These are phyloP conservation scores for Drosophila ustulata DNA, from an alignment of 2,888 invertebrate species.

Conservation along the genomic window DNA sequence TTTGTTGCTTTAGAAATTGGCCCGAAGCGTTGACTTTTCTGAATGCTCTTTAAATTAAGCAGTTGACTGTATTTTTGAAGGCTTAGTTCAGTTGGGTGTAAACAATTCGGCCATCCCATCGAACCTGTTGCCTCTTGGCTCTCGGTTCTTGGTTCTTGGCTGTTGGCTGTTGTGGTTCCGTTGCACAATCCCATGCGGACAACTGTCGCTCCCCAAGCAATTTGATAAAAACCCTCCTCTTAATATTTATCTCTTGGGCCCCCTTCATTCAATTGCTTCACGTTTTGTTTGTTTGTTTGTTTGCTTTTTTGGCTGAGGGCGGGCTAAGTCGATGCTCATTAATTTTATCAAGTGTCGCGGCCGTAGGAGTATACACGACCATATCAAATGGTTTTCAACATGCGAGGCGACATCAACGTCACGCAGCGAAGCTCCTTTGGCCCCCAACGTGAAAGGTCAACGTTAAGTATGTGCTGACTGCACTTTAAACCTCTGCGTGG, in stretches of 20 bases:
- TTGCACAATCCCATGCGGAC: constrained; percentile 25
- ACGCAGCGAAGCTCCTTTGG: constrained; percentile 10
- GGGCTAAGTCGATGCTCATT: constrained; percentile 55
- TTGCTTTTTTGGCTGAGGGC: constrained; percentile 1
- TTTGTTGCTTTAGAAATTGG: constrained; percentile 30
- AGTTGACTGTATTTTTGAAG: constrained; percentile 23
- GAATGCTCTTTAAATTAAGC: constrained; percentile 35
- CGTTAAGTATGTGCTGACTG: constrained; percentile 40
- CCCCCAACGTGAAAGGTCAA: constrained; percentile 51
- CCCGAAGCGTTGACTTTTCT: constrained; percentile 40
- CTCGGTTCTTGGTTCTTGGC: too few species aligned
- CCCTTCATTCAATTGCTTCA: constrained; percentile 24
- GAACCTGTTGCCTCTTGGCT: constrained; percentile 40
- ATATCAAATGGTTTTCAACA: constrained; percentile 68
- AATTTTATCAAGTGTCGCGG: constrained; percentile 68
- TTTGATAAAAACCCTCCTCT: constrained; percentile 21
- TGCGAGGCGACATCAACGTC: constrained; percentile 41
- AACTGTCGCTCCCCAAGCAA: constrained; percentile 40
- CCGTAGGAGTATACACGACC: constrained; percentile 35
- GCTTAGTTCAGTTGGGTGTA: constrained; percentile 32
- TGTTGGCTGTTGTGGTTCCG: background rate
- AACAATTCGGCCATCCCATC: background rate
- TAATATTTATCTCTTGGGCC: constrained; percentile 19
- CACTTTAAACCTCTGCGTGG: constrained; percentile 41
- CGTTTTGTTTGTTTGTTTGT: constrained; percentile 13